phyloP scores from a whole-genome alignment of 2,797 vertebrate species.

The Crax fasciolata region DNA sequence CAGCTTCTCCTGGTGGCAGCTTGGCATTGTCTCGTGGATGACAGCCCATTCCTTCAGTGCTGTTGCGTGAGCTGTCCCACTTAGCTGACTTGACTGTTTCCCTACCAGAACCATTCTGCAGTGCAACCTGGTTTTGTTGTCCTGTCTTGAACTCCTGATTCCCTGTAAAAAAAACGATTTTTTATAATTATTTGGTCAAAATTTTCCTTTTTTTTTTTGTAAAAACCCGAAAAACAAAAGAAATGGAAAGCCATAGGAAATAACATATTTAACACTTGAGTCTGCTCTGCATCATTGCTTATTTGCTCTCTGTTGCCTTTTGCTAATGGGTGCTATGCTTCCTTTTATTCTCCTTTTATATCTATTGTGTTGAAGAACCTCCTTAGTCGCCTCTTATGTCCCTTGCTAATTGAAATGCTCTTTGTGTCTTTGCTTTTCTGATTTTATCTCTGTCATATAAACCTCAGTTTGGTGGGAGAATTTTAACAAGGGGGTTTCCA shows the following conservation, averaged over 20 bases:
- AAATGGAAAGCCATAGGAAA: background rate
- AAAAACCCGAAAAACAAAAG: background rate
- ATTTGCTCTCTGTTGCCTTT: conserved; percentile 30
- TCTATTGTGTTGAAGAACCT: background rate
- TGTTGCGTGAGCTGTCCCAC: background rate
- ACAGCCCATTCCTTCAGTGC: background rate
- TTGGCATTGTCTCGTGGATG: background rate
- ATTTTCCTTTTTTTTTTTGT: background rate
- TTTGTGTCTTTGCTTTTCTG: background rate
- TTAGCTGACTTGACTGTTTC: background rate
- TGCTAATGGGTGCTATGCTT: background rate
- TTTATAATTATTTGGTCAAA: background rate
- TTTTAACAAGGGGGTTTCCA: conserved; percentile 60
- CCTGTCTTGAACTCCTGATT: background rate
- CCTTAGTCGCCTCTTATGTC: background rate
- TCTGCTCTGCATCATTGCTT: background rate
- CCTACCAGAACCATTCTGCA: background rate
- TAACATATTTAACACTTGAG: background rate
- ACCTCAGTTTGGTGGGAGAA: conserved; percentile 35
- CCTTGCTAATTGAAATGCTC: conserved; percentile 14
- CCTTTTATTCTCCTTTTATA: conserved; percentile 11
- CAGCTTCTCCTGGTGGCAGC: background rate
- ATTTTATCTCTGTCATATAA: conserved; percentile 49
- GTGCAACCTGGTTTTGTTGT: background rate
- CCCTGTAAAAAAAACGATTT: background rate